These are phyloP conservation scores for Sceloporus tristichus DNA, from an alignment of 2,113 vertebrate genomes.

Conservation along the genomic window DNA sequence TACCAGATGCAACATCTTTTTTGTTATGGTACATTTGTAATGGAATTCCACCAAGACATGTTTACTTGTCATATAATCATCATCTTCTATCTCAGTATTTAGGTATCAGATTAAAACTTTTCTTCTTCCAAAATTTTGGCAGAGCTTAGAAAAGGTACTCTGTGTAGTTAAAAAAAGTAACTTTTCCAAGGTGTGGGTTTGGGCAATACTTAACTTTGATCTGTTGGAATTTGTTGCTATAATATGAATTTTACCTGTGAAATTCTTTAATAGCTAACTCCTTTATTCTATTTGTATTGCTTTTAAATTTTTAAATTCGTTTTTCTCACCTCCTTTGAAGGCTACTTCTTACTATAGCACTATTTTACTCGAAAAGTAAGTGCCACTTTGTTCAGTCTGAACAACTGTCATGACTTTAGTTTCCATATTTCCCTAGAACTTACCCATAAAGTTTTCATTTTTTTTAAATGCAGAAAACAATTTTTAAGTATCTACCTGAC, in stretches of 20 bases:
- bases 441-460: not conserved
- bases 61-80: not conserved
- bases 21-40: no score
- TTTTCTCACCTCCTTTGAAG: not conserved
- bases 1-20: not conserved
- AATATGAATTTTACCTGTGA: not conserved
- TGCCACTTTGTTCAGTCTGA: not conserved
- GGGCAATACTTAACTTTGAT: no score
- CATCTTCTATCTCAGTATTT: not conserved
- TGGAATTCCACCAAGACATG: not conserved
- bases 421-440: not conserved
- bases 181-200: not conserved
- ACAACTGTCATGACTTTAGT: not conserved
- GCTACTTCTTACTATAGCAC: not conserved
- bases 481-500: no score
- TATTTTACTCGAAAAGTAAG: not conserved
- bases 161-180: no score
- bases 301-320: not conserved
- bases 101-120: not conserved
- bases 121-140: not conserved
- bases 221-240: not conserved
- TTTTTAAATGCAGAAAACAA: not conserved
- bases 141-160: no score
- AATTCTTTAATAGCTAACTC: not conserved
- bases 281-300: not conserved